Conservation (phyloP, 2,888 invertebrate genomes). For the Cremastobaeus sp. region DNA sequence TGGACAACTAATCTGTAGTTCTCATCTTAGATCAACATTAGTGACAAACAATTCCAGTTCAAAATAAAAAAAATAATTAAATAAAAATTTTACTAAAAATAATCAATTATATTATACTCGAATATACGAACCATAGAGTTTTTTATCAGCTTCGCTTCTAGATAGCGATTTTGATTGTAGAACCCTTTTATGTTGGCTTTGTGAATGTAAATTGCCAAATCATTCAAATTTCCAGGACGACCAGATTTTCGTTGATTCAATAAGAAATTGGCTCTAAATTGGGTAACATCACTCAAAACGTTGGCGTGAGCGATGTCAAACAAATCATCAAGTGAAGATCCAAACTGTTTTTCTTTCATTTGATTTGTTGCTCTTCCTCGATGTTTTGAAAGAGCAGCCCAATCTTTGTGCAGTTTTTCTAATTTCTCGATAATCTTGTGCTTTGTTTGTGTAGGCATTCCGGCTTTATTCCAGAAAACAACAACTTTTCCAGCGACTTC, state of each 20-base stretch:
- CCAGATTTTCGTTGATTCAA: neutral
- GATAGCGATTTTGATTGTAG: neutral
- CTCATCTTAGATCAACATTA: too few relatives aligned
- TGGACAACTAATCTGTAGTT: too few relatives aligned
- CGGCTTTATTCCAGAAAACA: conserved; percentile 6
- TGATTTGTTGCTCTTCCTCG: conserved; percentile 49
- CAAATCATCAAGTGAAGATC: conserved; percentile 39
- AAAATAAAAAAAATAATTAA: too few relatives aligned
- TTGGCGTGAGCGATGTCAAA: conserved; percentile 53
- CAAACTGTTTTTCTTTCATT: conserved; percentile 48
- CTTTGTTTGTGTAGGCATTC: neutral
- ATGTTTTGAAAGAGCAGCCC: neutral
- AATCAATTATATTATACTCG: too few relatives aligned
- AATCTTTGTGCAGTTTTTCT: neutral
- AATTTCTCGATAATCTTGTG: neutral
- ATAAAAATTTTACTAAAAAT: too few relatives aligned
- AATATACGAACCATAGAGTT: neutral
- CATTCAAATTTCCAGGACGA: conserved; percentile 1
- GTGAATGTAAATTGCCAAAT: neutral
- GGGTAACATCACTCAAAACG: conserved; percentile 38
- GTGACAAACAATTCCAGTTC: too few relatives aligned
- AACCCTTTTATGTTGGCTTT: neutral
- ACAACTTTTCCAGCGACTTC: neutral
- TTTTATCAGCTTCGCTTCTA: neutral
- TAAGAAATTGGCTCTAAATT: neutral